Base-by-base conservation (phyloP, 1,140 invertebrate genomes). In the Micrasema minimum region DNA sequence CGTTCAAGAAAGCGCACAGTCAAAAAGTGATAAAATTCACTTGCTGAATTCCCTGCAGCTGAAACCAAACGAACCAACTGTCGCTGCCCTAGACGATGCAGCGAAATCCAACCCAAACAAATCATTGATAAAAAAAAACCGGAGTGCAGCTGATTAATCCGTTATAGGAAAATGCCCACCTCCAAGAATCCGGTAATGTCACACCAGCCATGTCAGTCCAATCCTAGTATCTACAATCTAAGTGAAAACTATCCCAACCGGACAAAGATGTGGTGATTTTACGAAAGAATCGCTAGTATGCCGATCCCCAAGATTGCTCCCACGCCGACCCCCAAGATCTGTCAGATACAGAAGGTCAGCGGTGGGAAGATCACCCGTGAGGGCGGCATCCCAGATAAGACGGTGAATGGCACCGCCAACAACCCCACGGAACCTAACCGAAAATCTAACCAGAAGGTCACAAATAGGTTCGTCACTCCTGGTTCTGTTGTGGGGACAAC, bases 31-130 rank as follows among this genome's bases (percentile, higher is more conserved):
- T 38, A 83, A 83, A 53, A 77, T 80, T 74, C 77, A 82, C 71
- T 66, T 83, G n/a, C 80, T 83, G 78, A 81, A 80, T 38, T 76
- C 79, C 6, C 80, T 83, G 43, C 78, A 77, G 31, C 69, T 83
- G 4, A 72, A 79, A 31, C 81, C 82, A 3, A 81, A 38, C 81
- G 5, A 79, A 79, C 45, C 79, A 14, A 14, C 14, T 41, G 11
- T 16, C 3, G 14, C 57, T 23, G 41, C 20, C 16, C 12, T 3
- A 2, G 14, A n/a, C 14, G 14, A 11, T 16, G 26, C 50, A 18
- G 16, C 16, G 26, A 51, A n/a, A n/a, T n/a, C n/a, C n/a, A 20
- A 11, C n/a, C 23, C 18, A 67, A 53, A 43, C 12, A 10, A 7
- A 11, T 53, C 26, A 31, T 31, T 7, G 11, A 26, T 67, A 11